Base-by-base conservation (phyloP, 2,888 invertebrate genomes). In the Chymomyza fuscimana region DNA sequence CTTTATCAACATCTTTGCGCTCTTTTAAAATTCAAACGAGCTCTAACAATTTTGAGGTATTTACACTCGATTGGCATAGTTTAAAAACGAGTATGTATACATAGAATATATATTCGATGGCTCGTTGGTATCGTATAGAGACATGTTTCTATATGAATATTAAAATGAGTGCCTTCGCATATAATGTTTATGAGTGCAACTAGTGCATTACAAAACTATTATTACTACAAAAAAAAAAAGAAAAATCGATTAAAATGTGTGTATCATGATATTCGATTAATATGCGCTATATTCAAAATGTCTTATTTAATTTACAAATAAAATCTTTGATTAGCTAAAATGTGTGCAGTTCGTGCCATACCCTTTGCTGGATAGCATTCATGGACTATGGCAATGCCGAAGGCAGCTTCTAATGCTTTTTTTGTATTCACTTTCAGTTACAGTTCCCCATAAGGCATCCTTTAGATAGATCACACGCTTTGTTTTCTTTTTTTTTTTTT, bases 381-480 rank as follows among this genome's bases (percentile, higher is more conserved):
- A 54, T 54, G 15, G 1, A 12, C 7, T 7, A 54, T 1, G 10
- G 7, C 22, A 54, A 9, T 32, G 32, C 32, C 32, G 6, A 32
- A 32, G 32, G 32, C 32, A 32, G 7, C 22, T 25, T 60, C 36
- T n/a, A 29, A 60, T 32, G 15, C 19, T 60, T 56, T 36, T 19
- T 46, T 54, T 65, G n/a, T 12, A 32, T 58, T 58, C 22, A 19
- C 9, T 70, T 69, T 56, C 58, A 65, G 65, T 67, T 67, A 56
- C 65, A 69, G 63, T 65, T 68, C 78, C 70, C 74, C 77, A 68
- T 78, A 78, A 78, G 78, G 78, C 78, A 78, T 78, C 69, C 72
- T 65, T 77, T 79, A 74, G 67, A 72, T 70, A 69, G 72, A 78
- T 78, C 78, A 78, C 78, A 78, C 80, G 80, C 73, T 76, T 68